Evolutionary conservation across 2,888 invertebrate species (phyloP).

Genomic region (Eulithis testata): DNA sequence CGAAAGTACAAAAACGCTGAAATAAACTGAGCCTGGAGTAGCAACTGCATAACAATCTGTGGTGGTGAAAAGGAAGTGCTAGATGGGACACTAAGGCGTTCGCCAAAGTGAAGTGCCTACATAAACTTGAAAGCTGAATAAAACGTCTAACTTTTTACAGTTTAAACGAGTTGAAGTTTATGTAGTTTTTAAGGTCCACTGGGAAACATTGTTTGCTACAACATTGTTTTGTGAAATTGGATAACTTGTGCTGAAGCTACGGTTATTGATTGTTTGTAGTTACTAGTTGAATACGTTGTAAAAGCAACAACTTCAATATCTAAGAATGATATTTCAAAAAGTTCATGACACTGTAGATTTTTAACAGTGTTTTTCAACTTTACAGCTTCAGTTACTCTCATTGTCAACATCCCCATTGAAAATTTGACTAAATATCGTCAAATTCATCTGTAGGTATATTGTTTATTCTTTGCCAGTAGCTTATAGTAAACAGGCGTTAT

Average conservation of each 20-base stretch:
- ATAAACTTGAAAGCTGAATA: slow-evolving; percentile 1
- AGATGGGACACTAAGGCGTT: slow-evolving; percentile 25
- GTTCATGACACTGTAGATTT: no score
- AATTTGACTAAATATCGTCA: neutral
- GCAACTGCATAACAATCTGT: slow-evolving; percentile 31
- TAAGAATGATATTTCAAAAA: no score
- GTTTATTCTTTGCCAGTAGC: slow-evolving; percentile 44
- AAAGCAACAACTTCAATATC: no score
- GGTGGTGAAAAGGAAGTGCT: slow-evolving; percentile 19
- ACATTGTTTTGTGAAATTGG: neutral
- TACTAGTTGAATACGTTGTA: no score
- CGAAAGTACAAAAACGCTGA: slow-evolving; percentile 58
- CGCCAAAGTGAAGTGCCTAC: slow-evolving; percentile 13
- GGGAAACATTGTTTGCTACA: neutral
- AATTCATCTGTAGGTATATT: slow-evolving; percentile 9
- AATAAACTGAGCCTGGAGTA: slow-evolving; percentile 47
- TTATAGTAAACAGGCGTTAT: slow-evolving; percentile 70
- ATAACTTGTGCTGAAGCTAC: no score
- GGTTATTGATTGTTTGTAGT: no score
- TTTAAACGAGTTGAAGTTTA: neutral
- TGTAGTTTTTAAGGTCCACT: neutral
- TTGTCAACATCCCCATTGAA: no score
- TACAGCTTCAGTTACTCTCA: no score
- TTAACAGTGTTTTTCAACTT: no score
- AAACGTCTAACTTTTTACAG: neutral